A percentile compares a stretch with the other conserved stretches of the same genome.
These are phyloP conservation scores for Epinephelus awoara DNA, from an alignment of 2,797 vertebrate species.

Conservation along the genomic window DNA sequence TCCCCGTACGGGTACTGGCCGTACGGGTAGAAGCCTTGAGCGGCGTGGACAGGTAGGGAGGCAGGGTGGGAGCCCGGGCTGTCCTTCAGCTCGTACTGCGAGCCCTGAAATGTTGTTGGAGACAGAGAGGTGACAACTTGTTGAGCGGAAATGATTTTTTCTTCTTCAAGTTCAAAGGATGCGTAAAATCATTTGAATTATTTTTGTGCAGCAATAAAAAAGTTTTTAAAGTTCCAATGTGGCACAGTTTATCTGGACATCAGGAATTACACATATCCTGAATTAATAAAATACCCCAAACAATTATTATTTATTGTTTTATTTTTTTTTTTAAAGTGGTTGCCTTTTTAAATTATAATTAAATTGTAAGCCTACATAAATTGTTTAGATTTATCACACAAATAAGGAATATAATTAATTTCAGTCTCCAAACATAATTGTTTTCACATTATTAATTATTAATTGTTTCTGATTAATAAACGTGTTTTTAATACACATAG, in stretches of 20 bases:
- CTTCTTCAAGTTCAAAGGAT: background rate
- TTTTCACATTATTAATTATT: background rate
- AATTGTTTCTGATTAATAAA: conserved; percentile 10
- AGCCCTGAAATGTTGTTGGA: conserved; percentile 85
- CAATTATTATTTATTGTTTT: background rate
- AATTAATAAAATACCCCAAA: background rate
- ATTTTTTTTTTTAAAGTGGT: background rate
- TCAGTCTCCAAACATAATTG: background rate
- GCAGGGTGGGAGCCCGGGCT: conserved; percentile 94
- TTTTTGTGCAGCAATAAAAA: background rate
- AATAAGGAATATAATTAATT: background rate
- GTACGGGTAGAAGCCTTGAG: conserved; percentile 96
- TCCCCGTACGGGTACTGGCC: conserved; percentile 98
- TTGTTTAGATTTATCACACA: background rate
- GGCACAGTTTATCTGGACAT: background rate
- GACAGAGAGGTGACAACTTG: conserved; percentile 56
- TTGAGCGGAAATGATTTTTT: conserved; percentile 45
- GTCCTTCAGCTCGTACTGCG: conserved; percentile 98
- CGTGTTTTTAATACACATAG: background rate
- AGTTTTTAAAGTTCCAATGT: conserved; percentile 17
- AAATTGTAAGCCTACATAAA: fast-evolving
- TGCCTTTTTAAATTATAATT: background rate
- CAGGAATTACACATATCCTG: background rate
- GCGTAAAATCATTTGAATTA: background rate
- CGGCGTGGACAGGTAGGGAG: conserved; percentile 93